Base-by-base conservation (phyloP, 2,113 vertebrate genomes). In the Myanophis thanlyinensis region DNA sequence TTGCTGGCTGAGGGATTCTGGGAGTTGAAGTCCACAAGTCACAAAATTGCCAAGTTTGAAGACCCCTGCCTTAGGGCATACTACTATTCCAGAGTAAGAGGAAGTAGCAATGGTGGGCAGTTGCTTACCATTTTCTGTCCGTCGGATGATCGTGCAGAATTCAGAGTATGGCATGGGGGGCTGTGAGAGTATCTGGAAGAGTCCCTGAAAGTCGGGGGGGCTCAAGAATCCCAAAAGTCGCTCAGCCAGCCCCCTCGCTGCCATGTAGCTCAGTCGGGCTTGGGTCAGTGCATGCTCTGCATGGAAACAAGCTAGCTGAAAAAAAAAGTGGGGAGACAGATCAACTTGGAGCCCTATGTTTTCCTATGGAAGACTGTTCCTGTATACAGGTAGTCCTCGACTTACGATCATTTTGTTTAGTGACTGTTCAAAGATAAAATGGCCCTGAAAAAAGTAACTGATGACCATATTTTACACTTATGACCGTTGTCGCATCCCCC, bases 111-210 rank as follows among this genome's bases (percentile, higher is more conserved):
- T 18, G 84, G 20, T 20, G 20, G 4, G 5, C 5, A n/a, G 5
- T 8, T 13, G 44, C 93, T 94, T 54, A 94, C 94, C 80, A 6
- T 91, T 90, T 59, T 93, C 88, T 30, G 94, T 25, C 6, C 13
- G n/a, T 22, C 67, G 84, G 56, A 93, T 51, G 56, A 40, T 62
- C 25, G n/a, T 54, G 47, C 47, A 89, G 23, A 94, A 93, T 13
- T 91, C 84, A 4, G 80, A 48, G 13, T 88, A 94, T 23, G 89
- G 23, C 18, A 84, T 12, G 44, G 84, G 88, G 15, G 92, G 92
- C 46, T 62, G 48, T 1, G 84, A n/a, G 44, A 73, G 44, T 25
- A 49, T 6, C 62, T 56, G 88, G 46, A 94, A 90, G 44, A 93
- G 87, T 25, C 88, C 92, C 10, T 80, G 62, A 13, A 62, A 93